Conservation (phyloP, 1,140 invertebrate species). For the Pseudomyrmex flavicornis region DNA sequence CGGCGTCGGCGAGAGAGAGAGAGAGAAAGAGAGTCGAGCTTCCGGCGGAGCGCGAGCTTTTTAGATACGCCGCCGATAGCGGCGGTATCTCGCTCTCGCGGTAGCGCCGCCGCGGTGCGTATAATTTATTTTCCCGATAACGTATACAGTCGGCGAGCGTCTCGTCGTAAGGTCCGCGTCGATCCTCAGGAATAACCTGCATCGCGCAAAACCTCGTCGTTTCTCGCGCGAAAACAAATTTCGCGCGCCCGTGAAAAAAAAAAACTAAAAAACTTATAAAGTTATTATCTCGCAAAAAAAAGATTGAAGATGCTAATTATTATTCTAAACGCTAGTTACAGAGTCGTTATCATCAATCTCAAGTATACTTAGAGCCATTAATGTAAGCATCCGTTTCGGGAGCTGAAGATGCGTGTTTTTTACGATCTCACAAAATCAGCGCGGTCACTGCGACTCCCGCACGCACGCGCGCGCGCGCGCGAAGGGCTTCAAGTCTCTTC, state of each 20-base stretch:
- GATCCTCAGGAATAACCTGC: conserved; percentile 11
- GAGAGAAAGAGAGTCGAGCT: conserved; percentile 33
- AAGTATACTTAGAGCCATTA: not conserved
- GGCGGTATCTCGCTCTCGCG: conserved; percentile 61
- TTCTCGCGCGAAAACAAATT: not conserved
- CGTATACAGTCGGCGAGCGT: conserved; percentile 6
- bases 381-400: not conserved
- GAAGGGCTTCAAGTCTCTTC: not conserved
- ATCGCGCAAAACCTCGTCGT: not conserved
- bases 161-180: conserved; percentile 46
- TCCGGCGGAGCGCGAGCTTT: conserved; percentile 74
- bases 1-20: conserved; percentile 18
- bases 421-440: conserved; percentile 29
- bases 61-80: conserved; percentile 63
- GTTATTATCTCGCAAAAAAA: no score
- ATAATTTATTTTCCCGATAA: conserved; percentile 59
- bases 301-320: no score
- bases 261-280: no score
- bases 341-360: not conserved
- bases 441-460: conserved; percentile 11
- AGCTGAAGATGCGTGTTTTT: not conserved
- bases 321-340: no score
- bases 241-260: no score
- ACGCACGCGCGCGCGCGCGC: not conserved
- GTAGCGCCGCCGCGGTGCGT: conserved; percentile 51